phyloP scores from a whole-genome alignment of 2,113 vertebrate species.

The Sarotherodon lohbergeri region DNA sequence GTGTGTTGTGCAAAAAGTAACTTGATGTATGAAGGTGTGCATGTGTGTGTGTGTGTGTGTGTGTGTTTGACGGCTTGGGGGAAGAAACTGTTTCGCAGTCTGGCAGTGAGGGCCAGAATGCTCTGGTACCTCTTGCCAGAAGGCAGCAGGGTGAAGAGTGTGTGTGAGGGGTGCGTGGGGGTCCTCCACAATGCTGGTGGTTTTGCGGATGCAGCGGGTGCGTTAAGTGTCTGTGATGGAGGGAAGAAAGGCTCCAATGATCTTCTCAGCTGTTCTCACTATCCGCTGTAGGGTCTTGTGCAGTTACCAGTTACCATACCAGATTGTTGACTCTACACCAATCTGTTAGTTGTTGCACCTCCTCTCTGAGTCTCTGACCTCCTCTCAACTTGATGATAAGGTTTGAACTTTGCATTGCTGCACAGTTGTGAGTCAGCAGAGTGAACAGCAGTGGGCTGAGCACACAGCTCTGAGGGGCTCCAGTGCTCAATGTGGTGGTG shows the following conservation, averaged over 20 bases:
- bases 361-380: background rate
- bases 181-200: background rate
- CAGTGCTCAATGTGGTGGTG: background rate
- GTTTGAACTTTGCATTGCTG: background rate
- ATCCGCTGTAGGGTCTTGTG: background rate
- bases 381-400: background rate
- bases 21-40: background rate
- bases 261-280: background rate
- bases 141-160: background rate
- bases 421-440: background rate
- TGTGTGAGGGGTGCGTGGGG: background rate
- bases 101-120: background rate
- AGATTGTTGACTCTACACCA: background rate
- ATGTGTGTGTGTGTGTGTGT: accelerated
- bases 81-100: background rate
- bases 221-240: background rate
- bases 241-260: background rate
- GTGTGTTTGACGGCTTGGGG: background rate
- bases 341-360: background rate
- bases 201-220: background rate
- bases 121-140: background rate
- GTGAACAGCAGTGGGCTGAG: background rate
- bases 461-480: background rate
- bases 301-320: background rate
- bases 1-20: background rate